Evolutionary conservation across 2,888 invertebrate species (phyloP).

Genomic region (Bimastos eiseni): DNA sequence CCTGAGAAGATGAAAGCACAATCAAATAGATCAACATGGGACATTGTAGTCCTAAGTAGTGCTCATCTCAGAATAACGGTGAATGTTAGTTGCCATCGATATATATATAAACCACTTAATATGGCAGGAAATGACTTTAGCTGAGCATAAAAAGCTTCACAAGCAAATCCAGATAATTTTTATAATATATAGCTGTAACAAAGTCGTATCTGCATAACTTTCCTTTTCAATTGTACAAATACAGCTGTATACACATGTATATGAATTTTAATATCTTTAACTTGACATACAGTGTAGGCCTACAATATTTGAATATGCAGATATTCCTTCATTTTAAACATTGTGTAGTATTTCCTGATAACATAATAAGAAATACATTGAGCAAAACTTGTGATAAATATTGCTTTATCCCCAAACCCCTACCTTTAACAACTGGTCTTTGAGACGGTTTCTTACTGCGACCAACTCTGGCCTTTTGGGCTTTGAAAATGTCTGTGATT

Average conservation of each 20-base stretch:
- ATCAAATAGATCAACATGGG: not conserved
- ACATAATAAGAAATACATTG: not conserved
- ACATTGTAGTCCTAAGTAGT: not conserved
- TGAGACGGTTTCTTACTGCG: not conserved
- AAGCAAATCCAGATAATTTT: no score
- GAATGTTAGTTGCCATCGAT: not conserved
- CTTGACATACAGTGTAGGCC: no score
- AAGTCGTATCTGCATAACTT: not conserved
- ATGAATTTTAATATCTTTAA: no score
- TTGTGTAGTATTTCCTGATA: not conserved
- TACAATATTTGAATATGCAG: no score
- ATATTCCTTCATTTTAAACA: not conserved
- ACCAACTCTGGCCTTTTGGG: not conserved
- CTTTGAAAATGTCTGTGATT: not conserved
- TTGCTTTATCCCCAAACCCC: not conserved
- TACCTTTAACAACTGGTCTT: not conserved
- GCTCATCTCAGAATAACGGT: no score
- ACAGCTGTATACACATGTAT: not conserved
- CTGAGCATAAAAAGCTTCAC: no score
- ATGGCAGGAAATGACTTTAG: no score
- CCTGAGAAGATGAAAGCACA: not conserved
- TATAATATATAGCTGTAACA: not conserved
- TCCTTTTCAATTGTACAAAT: not conserved
- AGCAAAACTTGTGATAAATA: not conserved
- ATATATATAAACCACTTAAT: no score